Conservation (phyloP, 2,797 vertebrate genomes). For the Petrocephalus schoutedeni region DNA sequence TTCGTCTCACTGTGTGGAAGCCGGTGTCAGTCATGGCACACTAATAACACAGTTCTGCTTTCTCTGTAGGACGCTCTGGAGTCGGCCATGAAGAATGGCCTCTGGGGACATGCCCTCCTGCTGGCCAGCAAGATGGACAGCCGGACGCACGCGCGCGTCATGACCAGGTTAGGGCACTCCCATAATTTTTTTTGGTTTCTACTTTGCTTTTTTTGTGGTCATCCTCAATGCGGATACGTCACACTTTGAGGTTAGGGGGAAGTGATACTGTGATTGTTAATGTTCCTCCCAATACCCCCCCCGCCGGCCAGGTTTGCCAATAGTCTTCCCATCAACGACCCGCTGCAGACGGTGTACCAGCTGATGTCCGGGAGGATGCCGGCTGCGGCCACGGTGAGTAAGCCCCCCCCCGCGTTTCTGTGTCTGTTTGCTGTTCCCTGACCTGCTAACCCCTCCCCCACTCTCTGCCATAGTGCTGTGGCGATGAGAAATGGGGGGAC, state of each 20-base stretch:
- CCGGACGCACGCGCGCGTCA: constrained; percentile 89
- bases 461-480: constrained; percentile 75
- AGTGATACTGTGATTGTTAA: not conserved
- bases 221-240: not conserved
- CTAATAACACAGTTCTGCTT: not conserved
- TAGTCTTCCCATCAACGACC: constrained; percentile 97
- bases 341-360: constrained; percentile 96
- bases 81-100: constrained; percentile 92
- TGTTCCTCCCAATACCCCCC: not conserved
- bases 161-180: constrained; percentile 80
- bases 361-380: constrained; percentile 98
- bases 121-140: constrained; percentile 98
- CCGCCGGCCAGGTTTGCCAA: constrained; percentile 80
- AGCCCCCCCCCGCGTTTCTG: not conserved
- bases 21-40: not conserved
- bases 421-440: not conserved
- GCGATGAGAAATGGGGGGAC: constrained; percentile 97
- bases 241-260: not conserved
- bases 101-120: constrained; percentile 94
- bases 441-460: not conserved
- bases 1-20: not conserved
- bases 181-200: not conserved
- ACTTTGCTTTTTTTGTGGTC: not conserved
- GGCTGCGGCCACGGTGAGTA: constrained; percentile 83
- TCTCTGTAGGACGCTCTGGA: constrained; percentile 81